Conservation (phyloP, 2,113 vertebrate species). For the Carettochelys insculpta region DNA sequence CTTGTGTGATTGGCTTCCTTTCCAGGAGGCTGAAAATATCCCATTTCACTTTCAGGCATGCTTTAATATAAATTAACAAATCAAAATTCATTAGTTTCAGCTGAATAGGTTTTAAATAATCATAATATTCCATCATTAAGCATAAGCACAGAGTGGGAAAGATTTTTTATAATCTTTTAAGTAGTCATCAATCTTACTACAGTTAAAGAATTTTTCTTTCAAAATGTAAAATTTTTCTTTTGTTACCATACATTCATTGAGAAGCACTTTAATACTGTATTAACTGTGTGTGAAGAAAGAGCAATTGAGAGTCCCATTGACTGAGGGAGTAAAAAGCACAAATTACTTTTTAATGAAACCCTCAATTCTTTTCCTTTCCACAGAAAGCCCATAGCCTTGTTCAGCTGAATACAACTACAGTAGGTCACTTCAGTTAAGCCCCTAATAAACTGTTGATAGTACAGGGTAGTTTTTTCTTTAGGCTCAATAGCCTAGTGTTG, state of each 20-base stretch:
- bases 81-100: conserved; percentile 44
- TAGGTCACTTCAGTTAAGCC: conserved; percentile 75
- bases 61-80: conserved; percentile 25
- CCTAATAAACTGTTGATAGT: conserved; percentile 76
- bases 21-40: neutral
- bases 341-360: conserved; percentile 83
- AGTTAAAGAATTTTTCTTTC: conserved; percentile 65
- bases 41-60: neutral
- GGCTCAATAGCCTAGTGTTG: conserved; percentile 67
- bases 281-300: conserved; percentile 78
- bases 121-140: conserved; percentile 56
- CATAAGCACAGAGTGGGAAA: conserved; percentile 25
- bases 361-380: conserved; percentile 74
- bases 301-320: conserved; percentile 74
- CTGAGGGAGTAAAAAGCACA: conserved; percentile 79
- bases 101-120: conserved; percentile 36
- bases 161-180: conserved; percentile 69
- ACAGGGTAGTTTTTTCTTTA: conserved; percentile 59
- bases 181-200: conserved; percentile 67
- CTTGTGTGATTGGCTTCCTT: conserved; percentile 19
- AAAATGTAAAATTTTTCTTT: conserved; percentile 77
- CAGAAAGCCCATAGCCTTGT: conserved; percentile 69
- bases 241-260: conserved; percentile 76
- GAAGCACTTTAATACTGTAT: conserved; percentile 78
- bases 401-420: conserved; percentile 70